These are phyloP conservation scores for Coenobita brevimanus DNA, from an alignment of 1,140 invertebrate genomes.

Conservation along the genomic window DNA sequence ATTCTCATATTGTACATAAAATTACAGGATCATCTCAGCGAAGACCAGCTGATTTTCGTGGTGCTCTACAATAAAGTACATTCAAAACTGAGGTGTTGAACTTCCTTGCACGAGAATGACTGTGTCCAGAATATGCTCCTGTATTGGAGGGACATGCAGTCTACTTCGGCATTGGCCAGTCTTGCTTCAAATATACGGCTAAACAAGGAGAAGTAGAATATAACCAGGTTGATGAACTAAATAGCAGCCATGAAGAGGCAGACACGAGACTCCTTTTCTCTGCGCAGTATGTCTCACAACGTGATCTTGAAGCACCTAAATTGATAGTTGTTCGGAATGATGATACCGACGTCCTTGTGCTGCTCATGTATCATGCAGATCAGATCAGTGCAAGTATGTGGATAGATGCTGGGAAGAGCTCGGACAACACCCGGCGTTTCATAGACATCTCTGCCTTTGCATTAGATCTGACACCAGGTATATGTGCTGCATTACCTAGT, in stretches of 20 bases:
- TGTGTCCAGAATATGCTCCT: slow-evolving; percentile 1
- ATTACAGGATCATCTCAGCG: background rate
- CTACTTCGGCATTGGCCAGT: background rate
- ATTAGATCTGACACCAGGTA: background rate
- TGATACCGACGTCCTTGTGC: background rate
- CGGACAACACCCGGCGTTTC: background rate
- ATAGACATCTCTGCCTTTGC: background rate
- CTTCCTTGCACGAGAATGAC: slow-evolving; percentile 8
- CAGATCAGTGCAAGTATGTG: too few species aligned
- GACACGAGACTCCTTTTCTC: too few species aligned
- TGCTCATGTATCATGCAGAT: slow-evolving; percentile 1
- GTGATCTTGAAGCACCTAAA: background rate
- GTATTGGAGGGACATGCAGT: background rate
- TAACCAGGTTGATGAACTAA: too few species aligned
- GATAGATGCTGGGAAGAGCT: background rate
- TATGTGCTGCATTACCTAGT: background rate
- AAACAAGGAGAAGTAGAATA: background rate
- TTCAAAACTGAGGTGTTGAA: slow-evolving; percentile 1
- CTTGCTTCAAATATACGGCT: slow-evolving; percentile 6
- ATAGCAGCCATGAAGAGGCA: too few species aligned
- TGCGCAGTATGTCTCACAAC: background rate
- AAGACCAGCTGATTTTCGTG: background rate
- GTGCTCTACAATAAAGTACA: slow-evolving; percentile 7
- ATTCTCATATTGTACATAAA: slow-evolving; percentile 6
- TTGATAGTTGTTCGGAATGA: slow-evolving; percentile 1